A percentile compares a stretch with the other conserved stretches of the same genome.
Evolutionary conservation across 2,888 invertebrate species (phyloP).

Genomic region (Graphium colonna): DNA sequence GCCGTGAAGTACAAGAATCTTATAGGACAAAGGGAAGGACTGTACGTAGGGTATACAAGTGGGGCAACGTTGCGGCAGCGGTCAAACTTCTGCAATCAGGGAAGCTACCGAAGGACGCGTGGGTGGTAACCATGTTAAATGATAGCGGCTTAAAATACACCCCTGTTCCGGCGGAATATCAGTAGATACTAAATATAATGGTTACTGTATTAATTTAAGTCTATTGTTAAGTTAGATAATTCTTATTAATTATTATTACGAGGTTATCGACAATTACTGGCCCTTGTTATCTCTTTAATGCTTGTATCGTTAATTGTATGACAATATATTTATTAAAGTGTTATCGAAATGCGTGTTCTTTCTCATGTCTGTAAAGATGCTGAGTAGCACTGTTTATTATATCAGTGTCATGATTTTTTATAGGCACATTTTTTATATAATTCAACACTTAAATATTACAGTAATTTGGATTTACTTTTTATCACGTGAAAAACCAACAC

Average conservation of each 20-base stretch:
- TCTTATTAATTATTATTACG: background rate
- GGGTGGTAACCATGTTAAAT: slow-evolving; percentile 64
- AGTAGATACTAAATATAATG: slow-evolving; percentile 13
- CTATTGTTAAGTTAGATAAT: background rate
- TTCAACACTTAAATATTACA: too few species aligned
- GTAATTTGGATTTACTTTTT: too few species aligned
- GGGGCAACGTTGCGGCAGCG: slow-evolving; percentile 71
- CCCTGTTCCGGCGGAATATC: slow-evolving; percentile 47
- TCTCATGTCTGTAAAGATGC: background rate
- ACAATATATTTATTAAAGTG: slow-evolving; percentile 1
- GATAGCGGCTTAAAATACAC: slow-evolving; percentile 69
- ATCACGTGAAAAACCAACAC: too few species aligned
- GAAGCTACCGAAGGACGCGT: slow-evolving; percentile 54
- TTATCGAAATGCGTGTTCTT: background rate
- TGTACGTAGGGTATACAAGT: slow-evolving; percentile 70
- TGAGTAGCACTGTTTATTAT: background rate
- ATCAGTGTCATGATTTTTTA: too few species aligned
- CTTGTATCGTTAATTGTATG: background rate
- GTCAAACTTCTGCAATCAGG: slow-evolving; percentile 63
- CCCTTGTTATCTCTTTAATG: background rate
- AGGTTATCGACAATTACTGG: too few species aligned
- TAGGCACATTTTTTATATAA: too few species aligned
- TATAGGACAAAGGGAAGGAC: slow-evolving; percentile 63
- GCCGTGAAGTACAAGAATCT: slow-evolving; percentile 52
- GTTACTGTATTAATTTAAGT: background rate